phyloP scores from a whole-genome alignment of 2,888 invertebrate species.

The Dusona sp. region DNA sequence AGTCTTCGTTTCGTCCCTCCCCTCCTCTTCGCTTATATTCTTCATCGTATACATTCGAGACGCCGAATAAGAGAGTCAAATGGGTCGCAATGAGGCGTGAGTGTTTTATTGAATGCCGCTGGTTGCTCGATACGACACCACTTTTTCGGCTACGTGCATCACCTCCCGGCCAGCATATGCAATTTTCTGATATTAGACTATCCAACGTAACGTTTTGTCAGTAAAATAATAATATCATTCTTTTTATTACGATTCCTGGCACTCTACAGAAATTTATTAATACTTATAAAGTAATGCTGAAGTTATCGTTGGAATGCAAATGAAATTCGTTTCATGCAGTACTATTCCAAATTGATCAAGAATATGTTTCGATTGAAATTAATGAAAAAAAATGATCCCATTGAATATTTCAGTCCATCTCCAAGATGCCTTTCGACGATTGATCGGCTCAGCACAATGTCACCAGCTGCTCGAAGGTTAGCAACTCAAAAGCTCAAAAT shows the following conservation, averaged over 20 bases:
- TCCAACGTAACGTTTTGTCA: not conserved
- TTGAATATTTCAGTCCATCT: conserved; percentile 84
- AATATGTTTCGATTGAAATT: not conserved
- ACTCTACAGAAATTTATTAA: not conserved
- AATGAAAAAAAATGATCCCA: not conserved
- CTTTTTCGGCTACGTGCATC: conserved; percentile 18
- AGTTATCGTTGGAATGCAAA: not conserved
- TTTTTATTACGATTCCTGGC: not conserved
- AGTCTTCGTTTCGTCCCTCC: conserved; percentile 57
- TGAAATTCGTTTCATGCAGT: too few species aligned
- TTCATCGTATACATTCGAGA: conserved; percentile 36
- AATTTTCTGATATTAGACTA: not conserved
- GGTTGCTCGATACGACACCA: conserved; percentile 33
- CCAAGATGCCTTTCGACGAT: conserved; percentile 88
- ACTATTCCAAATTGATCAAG: too few species aligned
- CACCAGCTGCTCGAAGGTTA: conserved; percentile 96
- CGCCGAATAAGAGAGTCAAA: conserved; percentile 83
- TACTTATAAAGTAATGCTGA: not conserved
- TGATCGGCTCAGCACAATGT: conserved; percentile 95
- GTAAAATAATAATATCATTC: conserved; percentile 2
- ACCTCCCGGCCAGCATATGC: not conserved
- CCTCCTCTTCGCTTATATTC: conserved; percentile 45
- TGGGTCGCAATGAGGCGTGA: conserved; percentile 82
- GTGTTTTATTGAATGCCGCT: conserved; percentile 66
- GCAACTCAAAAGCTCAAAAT: conserved; percentile 89